Conservation (phyloP, 2,888 invertebrate genomes). For the Scaptodrosophila latifasciaeformis region DNA sequence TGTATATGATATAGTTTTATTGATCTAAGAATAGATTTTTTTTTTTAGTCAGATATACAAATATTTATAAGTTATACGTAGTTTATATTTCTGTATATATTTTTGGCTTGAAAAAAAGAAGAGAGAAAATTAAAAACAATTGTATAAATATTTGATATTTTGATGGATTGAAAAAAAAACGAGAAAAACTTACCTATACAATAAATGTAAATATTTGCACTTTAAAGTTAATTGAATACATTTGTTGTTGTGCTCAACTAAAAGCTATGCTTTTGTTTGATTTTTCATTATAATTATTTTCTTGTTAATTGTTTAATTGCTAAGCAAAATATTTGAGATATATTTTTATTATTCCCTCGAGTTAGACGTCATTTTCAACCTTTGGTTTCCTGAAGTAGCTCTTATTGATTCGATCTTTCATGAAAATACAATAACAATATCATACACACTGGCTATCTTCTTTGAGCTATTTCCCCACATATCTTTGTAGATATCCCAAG, state of each 20-base stretch:
- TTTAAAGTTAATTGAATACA: background rate
- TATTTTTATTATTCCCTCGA: no score
- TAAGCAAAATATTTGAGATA: no score
- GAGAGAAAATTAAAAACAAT: background rate
- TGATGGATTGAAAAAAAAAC: background rate
- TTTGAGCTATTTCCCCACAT: no score
- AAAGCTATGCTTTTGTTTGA: slow-evolving; percentile 18
- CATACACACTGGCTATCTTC: no score
- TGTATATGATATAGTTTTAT: no score
- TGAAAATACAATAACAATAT: no score
- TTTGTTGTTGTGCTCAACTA: slow-evolving; percentile 13
- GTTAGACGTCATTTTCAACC: no score
- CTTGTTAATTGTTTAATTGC: no score
- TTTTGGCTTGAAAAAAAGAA: background rate
- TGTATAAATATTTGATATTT: slow-evolving; percentile 13
- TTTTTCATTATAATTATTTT: background rate
- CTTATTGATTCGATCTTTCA: no score
- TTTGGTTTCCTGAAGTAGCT: no score
- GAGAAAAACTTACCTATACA: slow-evolving; percentile 4
- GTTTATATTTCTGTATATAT: slow-evolving; percentile 29
- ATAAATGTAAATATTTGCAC: slow-evolving; percentile 50
- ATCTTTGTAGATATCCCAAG: no score
- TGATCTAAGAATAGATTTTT: slow-evolving; percentile 4
- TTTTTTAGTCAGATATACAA: slow-evolving; percentile 8
- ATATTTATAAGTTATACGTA: no score